phyloP scores from a whole-genome alignment of 2,888 invertebrate genomes.

The Dynastes grantii region DNA sequence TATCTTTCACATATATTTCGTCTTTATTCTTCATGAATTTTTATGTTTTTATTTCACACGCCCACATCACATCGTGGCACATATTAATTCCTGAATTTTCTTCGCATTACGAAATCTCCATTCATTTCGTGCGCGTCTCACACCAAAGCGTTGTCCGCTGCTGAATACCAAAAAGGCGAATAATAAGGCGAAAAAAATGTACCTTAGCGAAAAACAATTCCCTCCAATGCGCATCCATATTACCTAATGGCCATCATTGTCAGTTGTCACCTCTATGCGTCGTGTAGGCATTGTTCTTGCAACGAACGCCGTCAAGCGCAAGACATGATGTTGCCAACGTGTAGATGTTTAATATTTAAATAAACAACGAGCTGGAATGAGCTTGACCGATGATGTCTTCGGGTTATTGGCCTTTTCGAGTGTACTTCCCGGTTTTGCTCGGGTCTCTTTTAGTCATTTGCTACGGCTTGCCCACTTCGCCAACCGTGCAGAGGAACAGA shows the following conservation, averaged over 20 bases:
- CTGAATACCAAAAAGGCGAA: not conserved
- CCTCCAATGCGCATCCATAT: not conserved
- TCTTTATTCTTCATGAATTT: constrained; percentile 6
- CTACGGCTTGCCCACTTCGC: constrained; percentile 63
- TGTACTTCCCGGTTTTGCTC: constrained; percentile 64
- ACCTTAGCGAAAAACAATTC: constrained; percentile 3
- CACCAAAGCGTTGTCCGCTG: not conserved
- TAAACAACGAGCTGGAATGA: constrained; percentile 56
- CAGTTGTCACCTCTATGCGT: constrained; percentile 1
- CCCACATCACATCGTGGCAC: not conserved
- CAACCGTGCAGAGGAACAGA: constrained; percentile 59
- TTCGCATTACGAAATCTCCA: not conserved
- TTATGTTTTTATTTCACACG: not conserved
- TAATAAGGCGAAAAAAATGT: not conserved
- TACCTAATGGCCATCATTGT: constrained; percentile 3
- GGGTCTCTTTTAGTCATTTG: constrained; percentile 62
- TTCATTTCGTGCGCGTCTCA: not conserved
- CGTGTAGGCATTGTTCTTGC: constrained; percentile 26
- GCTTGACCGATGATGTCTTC: constrained; percentile 64
- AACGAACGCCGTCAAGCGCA: constrained; percentile 19
- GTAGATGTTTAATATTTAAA: constrained; percentile 56
- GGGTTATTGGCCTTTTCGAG: constrained; percentile 65
- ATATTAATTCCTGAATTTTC: constrained; percentile 25
- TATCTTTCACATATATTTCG: not conserved
- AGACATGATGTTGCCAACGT: constrained; percentile 43